Conservation (phyloP, 2,888 invertebrate genomes). For the Lymantria monacha region DNA sequence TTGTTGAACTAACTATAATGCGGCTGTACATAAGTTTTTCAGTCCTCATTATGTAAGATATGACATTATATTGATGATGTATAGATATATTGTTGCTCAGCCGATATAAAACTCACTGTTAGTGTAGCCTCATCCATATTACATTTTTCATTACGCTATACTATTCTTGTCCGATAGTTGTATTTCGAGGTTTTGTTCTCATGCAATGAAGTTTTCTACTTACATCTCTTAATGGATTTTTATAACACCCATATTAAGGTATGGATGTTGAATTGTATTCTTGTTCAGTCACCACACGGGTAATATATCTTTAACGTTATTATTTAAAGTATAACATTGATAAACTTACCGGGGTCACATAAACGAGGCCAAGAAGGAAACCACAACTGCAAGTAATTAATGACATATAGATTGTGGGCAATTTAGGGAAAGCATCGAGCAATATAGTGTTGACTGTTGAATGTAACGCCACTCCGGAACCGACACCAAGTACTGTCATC, state of each 20-base stretch:
- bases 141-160: too few relatives aligned
- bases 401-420: conserved; percentile 84
- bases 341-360: conserved; percentile 87
- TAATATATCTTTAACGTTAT: background rate
- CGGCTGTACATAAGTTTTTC: too few relatives aligned
- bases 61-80: too few relatives aligned
- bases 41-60: too few relatives aligned
- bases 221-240: background rate
- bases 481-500: conserved; percentile 90
- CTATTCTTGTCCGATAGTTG: too few relatives aligned
- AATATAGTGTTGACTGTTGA: conserved; percentile 86
- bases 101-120: too few relatives aligned
- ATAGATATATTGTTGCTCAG: too few relatives aligned
- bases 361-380: conserved; percentile 86
- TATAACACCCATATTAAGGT: background rate
- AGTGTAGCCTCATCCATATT: too few relatives aligned
- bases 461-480: conserved; percentile 88
- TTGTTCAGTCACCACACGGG: background rate
- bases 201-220: background rate
- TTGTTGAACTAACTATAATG: too few relatives aligned
- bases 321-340: background rate
- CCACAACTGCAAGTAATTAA: conserved; percentile 73
- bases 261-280: background rate
- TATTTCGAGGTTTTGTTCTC: too few relatives aligned
- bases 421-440: conserved; percentile 84